phyloP scores from a whole-genome alignment of 2,888 invertebrate species.

The Oligia strigilis region DNA sequence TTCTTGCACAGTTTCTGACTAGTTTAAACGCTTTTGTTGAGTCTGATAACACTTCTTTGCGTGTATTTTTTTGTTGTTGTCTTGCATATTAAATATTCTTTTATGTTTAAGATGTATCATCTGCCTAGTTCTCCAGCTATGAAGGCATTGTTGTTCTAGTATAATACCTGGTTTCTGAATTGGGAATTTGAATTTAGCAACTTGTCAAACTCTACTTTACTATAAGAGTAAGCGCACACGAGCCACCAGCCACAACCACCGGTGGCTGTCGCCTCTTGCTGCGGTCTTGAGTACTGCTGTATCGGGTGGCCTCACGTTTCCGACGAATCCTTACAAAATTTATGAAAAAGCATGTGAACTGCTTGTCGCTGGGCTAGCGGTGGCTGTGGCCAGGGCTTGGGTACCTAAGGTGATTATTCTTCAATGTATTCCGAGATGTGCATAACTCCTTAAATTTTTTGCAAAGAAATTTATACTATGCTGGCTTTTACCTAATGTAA shows the following conservation, averaged over 20 bases:
- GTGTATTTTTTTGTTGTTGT: slow-evolving; percentile 3
- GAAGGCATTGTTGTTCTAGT: not conserved
- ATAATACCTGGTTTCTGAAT: not conserved
- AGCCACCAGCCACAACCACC: too few relatives aligned
- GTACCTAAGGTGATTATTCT: not conserved
- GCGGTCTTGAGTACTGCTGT: too few relatives aligned
- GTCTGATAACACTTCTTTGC: slow-evolving; percentile 18
- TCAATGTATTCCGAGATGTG: not conserved
- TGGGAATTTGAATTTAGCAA: not conserved
- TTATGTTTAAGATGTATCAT: not conserved
- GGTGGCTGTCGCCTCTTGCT: too few relatives aligned
- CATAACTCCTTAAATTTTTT: not conserved
- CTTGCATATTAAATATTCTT: not conserved
- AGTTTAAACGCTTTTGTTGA: slow-evolving; percentile 51
- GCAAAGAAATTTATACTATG: not conserved
- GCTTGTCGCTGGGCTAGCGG: too few relatives aligned
- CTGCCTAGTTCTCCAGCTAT: not conserved
- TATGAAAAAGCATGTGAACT: too few relatives aligned
- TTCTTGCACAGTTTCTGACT: slow-evolving; percentile 45
- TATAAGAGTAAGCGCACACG: too few relatives aligned
- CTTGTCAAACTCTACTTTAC: not conserved
- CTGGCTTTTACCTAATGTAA: not conserved
- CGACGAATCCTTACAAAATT: too few relatives aligned
- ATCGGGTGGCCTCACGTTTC: too few relatives aligned
- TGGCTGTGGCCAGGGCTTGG: too few relatives aligned